phyloP scores from a whole-genome alignment of 2,797 vertebrate genomes.

The Coregonus sp. region DNA sequence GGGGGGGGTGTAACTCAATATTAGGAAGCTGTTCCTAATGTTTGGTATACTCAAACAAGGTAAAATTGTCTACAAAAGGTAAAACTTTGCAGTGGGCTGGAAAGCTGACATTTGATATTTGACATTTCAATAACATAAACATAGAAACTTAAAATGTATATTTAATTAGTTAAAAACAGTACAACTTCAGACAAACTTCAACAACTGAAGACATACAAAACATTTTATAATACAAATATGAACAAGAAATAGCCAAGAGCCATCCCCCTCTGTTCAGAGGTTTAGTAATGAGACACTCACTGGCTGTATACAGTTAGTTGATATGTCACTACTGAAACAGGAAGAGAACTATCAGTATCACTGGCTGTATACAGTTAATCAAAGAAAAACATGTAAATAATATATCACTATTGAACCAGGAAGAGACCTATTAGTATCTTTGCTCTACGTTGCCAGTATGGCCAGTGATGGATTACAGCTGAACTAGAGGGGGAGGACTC shows the following conservation, averaged over 20 bases:
- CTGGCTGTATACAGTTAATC: too few relatives aligned
- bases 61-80: too few relatives aligned
- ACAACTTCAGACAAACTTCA: constrained; percentile 44
- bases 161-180: constrained; percentile 23
- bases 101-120: background rate
- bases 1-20: too few relatives aligned
- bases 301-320: background rate
- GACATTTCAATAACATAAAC: background rate
- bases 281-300: background rate
- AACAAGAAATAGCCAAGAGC: constrained; percentile 64
- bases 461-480: constrained; percentile 24
- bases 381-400: too few relatives aligned
- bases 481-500: constrained; percentile 66
- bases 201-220: constrained; percentile 38
- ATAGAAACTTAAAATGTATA: background rate
- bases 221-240: constrained; percentile 22
- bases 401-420: too few relatives aligned
- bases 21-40: too few relatives aligned
- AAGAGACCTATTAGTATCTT: too few relatives aligned
- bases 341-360: too few relatives aligned
- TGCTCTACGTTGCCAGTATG: constrained; percentile 6
- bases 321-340: too few relatives aligned
- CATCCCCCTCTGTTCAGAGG: constrained; percentile 66
- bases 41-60: too few relatives aligned
- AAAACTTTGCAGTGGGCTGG: too few relatives aligned